Base-by-base conservation (phyloP, 2,797 vertebrate genomes). In the Balearica regulorum region DNA sequence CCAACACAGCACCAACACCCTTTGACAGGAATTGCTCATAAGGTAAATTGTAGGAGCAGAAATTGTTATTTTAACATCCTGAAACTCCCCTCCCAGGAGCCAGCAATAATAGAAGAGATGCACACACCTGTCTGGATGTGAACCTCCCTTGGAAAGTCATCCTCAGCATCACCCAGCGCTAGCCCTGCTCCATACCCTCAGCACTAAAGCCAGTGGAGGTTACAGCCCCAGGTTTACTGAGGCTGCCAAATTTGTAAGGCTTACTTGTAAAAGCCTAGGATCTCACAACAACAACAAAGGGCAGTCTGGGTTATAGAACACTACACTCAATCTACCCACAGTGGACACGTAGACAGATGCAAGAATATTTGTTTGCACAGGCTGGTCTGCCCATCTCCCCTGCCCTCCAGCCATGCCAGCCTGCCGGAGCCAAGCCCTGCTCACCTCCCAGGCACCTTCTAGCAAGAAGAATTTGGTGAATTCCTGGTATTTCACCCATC, bases 301-400 rank as follows among this genome's bases (percentile, higher is more conserved):
- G 11, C 14, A 31, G 2, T 31, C 55, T 75, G 43, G 10, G 6
- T 37, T 60, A 31, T 28, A 21, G 78, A 86, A 41, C 0, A 0
- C 18, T n/a, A 0, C 0, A 1, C 16, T 43, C 4, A 8, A 2
- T 48, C 61, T 41, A 22, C 16, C 2, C 35, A 22, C 53, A 41
- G 20, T 5, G 37, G 19, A 39, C 28, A 75, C 6, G 8, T 3
- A 72, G 24, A 22, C 1, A 68, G 41, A 82, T 25, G 8, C 13
- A 72, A 39, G 35, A 44, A n/a, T 3, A 43, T 15, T 39, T 31
- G 48, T 19, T 29, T 1, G 16, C 12, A 33, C 6, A 48, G 17
- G 4, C 31, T 78, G 31, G 9, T 58, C 65, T 80, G 9, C 6
- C 10, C 0, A 0, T 9, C 57, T 26, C 9, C 16, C 22, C 13